These are phyloP conservation scores for Spatulosminthurus flaviceps DNA, from an alignment of 2,888 invertebrate genomes.

Conservation along the genomic window DNA sequence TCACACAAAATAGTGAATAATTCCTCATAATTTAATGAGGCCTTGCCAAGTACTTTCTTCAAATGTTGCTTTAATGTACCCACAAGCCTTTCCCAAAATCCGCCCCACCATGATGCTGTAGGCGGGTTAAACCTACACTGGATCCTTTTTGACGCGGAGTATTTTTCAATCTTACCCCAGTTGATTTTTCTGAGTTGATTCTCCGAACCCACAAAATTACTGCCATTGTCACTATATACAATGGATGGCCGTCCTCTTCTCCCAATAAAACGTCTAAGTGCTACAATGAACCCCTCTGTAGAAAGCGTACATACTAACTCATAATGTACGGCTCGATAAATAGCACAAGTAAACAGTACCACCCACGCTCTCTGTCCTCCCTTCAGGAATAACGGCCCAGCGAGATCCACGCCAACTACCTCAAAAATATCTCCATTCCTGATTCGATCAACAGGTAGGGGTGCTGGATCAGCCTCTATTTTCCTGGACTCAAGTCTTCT, in stretches of 20 bases:
- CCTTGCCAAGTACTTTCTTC: conserved; percentile 1
- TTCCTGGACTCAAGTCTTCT: not conserved
- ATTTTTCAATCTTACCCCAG: conserved; percentile 33
- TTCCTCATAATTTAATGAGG: conserved; percentile 31
- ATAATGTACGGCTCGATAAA: conserved; percentile 48
- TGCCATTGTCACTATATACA: conserved; percentile 55
- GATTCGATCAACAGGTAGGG: conserved; percentile 64
- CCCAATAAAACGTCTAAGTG: conserved; percentile 44
- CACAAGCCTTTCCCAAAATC: conserved; percentile 55
- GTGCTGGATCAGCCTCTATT: not conserved
- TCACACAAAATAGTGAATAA: conserved; percentile 44
- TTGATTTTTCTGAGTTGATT: not conserved
- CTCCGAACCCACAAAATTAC: conserved; percentile 55
- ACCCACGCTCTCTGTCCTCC: conserved; percentile 50
- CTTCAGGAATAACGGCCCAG: conserved; percentile 65
- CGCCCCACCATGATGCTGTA: conserved; percentile 41
- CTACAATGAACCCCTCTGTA: conserved; percentile 48
- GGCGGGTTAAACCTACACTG: conserved; percentile 33
- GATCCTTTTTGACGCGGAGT: conserved; percentile 24
- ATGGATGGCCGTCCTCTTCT: conserved; percentile 33
- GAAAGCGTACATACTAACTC: conserved; percentile 51
- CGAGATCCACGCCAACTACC: conserved; percentile 65
- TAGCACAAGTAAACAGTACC: conserved; percentile 48
- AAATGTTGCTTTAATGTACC: conserved; percentile 53
- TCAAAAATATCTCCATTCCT: conserved; percentile 63